These are phyloP conservation scores for Macrophya annulata DNA, from an alignment of 2,888 invertebrate species.

Conservation along the genomic window DNA sequence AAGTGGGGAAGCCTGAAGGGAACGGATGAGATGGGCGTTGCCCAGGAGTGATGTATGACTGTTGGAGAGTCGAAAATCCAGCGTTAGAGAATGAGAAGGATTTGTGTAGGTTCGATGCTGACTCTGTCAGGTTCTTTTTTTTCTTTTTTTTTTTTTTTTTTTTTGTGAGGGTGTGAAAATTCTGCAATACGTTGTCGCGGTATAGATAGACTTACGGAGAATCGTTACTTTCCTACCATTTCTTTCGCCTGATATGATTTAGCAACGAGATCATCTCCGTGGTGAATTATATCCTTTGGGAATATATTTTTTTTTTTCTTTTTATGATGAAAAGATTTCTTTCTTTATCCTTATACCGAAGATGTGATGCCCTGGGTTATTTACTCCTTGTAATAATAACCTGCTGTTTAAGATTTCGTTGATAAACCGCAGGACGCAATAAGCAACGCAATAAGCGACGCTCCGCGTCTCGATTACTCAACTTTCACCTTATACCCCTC, in stretches of 20 bases:
- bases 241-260: slow-evolving; percentile 4
- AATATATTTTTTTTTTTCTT: too few relatives aligned
- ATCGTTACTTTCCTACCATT: neutral
- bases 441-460: slow-evolving; percentile 33
- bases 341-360: neutral
- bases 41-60: slow-evolving; percentile 50
- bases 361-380: slow-evolving; percentile 21
- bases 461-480: slow-evolving; percentile 52
- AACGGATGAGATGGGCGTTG: slow-evolving; percentile 53
- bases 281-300: neutral
- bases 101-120: slow-evolving; percentile 45
- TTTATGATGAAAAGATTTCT: neutral
- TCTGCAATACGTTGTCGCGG: slow-evolving; percentile 11
- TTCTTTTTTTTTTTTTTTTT: too few relatives aligned
- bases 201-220: neutral
- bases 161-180: neutral
- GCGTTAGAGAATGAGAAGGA: slow-evolving; percentile 47
- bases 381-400: slow-evolving; percentile 29
- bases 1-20: slow-evolving; percentile 36
- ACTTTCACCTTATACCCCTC: slow-evolving; percentile 15
- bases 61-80: slow-evolving; percentile 47
- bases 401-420: slow-evolving; percentile 12
- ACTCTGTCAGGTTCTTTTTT: slow-evolving; percentile 8
- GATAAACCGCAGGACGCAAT: slow-evolving; percentile 37
- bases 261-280: slow-evolving; percentile 29